Evolutionary conservation across 2,797 vertebrate genomes (phyloP).

Genomic region (Hoplostethus atlanticus): DNA sequence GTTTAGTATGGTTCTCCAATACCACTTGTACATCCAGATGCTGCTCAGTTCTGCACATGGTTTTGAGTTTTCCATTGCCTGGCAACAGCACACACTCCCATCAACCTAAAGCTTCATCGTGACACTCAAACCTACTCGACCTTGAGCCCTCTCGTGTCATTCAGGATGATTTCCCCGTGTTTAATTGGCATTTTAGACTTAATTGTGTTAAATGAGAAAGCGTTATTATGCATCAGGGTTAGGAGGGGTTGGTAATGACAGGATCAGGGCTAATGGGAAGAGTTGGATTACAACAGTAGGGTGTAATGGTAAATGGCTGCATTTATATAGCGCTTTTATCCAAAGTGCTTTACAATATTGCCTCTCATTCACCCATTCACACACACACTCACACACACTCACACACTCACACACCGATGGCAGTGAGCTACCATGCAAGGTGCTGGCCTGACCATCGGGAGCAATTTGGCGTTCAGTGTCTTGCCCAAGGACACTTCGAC

Average conservation of each 20-base stretch:
- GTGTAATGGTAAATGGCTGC: too few species aligned
- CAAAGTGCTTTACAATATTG: too few species aligned
- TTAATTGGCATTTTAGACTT: constrained; percentile 36
- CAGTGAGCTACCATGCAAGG: too few species aligned
- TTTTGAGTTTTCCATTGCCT: constrained; percentile 14
- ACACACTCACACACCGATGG: too few species aligned
- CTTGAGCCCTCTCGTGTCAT: constrained; percentile 10
- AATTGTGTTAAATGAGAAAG: constrained; percentile 38
- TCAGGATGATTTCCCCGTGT: not conserved
- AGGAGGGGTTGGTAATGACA: not conserved
- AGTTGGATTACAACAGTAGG: too few species aligned
- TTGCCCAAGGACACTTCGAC: too few species aligned
- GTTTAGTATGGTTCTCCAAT: not conserved
- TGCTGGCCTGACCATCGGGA: too few species aligned
- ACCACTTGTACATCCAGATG: not conserved
- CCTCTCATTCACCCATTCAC: too few species aligned
- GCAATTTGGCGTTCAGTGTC: too few species aligned
- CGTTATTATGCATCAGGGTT: constrained; percentile 12
- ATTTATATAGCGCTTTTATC: too few species aligned
- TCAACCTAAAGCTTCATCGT: not conserved
- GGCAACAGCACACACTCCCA: constrained; percentile 28
- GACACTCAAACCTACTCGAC: constrained; percentile 14
- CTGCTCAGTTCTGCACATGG: too few species aligned
- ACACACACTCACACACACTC: too few species aligned
- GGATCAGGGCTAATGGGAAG: constrained; percentile 14